Base-by-base conservation (phyloP, 2,888 invertebrate species). In the Heteromurus nitidus region DNA sequence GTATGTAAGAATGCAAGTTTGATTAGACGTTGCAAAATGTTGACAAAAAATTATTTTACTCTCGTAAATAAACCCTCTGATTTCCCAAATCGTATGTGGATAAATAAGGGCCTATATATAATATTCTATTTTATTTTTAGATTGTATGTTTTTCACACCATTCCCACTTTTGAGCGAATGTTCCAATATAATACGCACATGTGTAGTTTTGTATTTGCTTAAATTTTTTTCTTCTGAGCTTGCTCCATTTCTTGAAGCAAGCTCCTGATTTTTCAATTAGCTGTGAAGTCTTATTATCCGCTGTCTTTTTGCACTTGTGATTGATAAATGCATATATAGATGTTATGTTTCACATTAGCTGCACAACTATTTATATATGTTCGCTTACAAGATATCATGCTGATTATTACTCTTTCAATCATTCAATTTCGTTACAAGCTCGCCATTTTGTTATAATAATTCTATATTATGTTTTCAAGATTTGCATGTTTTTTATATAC, bases 171-270 rank as follows among this genome's bases (percentile, higher is more conserved):
- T n/a, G 16, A 5, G 3, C 11, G 11, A 47, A n/a, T 47, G n/a
- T 55, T 55, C 5, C 24, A 55, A 55, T 18, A 50, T n/a, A 18
- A 3, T 3, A 31, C 24, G 24, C 9, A 18, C 26, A 64, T 64
- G 18, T 42, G 22, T 42, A 16, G 16, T 18, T 53, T 16, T 16
- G 53, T 53, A 5, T n/a, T n/a, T n/a, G n/a, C n/a, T n/a, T n/a
- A n/a, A 5, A 11, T 11, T 47, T 11, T 16, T 28, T 28, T 60
- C 11, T 31, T 28, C 5, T 30, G 28, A 28, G 11, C 47, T 72
- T 74, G 80, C 68, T 74, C 80, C 74, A 80, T 80, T 80, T 80
- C 80, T 80, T 74, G n/a, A 73, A 80, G 80, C 73, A 26, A 67
- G 65, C 72, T 47, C 44, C 44, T 74, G 80, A 74, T 58, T 80